Conservation (phyloP, 2,797 vertebrate species). For the Urophycis tenuis region DNA sequence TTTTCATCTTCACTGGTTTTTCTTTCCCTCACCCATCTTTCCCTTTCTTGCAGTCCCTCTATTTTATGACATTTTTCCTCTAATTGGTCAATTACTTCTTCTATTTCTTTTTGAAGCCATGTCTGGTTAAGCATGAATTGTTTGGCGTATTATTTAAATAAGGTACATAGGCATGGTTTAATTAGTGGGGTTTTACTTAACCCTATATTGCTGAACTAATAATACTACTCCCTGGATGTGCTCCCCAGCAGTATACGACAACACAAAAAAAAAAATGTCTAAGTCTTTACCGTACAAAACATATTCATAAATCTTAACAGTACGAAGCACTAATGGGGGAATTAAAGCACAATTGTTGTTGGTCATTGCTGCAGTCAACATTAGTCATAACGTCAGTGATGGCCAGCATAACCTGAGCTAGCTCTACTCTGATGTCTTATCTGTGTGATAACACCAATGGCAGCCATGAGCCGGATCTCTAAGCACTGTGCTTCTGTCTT, state of each 20-base stretch:
- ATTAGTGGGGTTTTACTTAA: constrained; percentile 25
- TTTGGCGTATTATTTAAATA: constrained; percentile 54
- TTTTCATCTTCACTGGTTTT: constrained; percentile 52
- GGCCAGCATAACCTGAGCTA: constrained; percentile 6
- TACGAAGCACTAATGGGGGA: constrained; percentile 20
- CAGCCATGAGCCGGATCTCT: neutral
- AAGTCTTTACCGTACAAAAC: neutral
- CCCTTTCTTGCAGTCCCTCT: constrained; percentile 26
- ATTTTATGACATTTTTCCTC: constrained; percentile 49
- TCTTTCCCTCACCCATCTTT: constrained; percentile 26
- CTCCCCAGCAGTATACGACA: constrained; percentile 22
- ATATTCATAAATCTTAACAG: neutral
- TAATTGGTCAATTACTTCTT: constrained; percentile 64
- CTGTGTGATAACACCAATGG: neutral
- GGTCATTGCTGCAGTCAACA: constrained; percentile 24
- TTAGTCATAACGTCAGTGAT: constrained; percentile 32
- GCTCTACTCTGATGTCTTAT: constrained; percentile 19
- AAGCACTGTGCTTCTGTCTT: constrained; percentile 14
- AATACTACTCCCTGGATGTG: constrained; percentile 25
- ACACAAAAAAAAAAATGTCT: constrained; percentile 15
- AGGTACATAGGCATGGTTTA: constrained; percentile 28
- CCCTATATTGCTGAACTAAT: constrained; percentile 22
- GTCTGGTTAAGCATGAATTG: constrained; percentile 44
- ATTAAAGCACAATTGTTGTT: constrained; percentile 19
- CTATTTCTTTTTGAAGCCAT: constrained; percentile 40